Base-by-base conservation (phyloP, 2,113 vertebrate species). In the Sander lucioperca region DNA sequence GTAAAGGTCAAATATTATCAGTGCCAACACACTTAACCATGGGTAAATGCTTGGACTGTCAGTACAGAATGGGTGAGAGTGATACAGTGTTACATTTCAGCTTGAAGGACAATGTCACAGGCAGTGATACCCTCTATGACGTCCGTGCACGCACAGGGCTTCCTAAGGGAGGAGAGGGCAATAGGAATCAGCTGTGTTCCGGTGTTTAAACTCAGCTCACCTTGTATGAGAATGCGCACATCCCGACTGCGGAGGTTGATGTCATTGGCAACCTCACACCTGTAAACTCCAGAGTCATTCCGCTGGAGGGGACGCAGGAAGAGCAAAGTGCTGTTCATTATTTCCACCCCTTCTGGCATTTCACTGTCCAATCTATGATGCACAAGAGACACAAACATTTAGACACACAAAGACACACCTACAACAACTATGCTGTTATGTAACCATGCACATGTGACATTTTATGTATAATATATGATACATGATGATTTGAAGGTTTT, bases 251-350 rank as follows among this genome's bases (percentile, higher is more conserved):
- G 97, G 89, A 96, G 96, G 91, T 96, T 97, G 89, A 99, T 96
- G 67, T 96, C 94, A 91, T 99, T 99, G 73, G 96, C 96, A 88
- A 97, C 98, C 92, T 97, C 97, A 88, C 98, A 99, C 89, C 97
- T 86, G 0, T 99, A 99, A 90, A 97, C 97, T 30, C 98, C 98
- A 57, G 96, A 97, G 92, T 99, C 97, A 88, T 99, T 99, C 68
- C 96, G 95, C 80, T 96, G 96, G 91, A 99, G 90, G 5, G 98
- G 97, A 70, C 95, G 94, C 82, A 94, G 96, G 94, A 99, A 99
- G 87, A 96, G 95, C 92, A 99, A 93, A 70, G 97, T 97, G 92
- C 96, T 97, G 91, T 99, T 99, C 78, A 96, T 90, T 88, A 96
- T 88, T 77, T 97, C 90, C 87, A 98, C 93, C 13, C 97, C 98